A percentile compares a stretch with the other conserved stretches of the same genome.
These are phyloP conservation scores for Drusus annulatus DNA, from an alignment of 1,140 invertebrate species.

Conservation along the genomic window DNA sequence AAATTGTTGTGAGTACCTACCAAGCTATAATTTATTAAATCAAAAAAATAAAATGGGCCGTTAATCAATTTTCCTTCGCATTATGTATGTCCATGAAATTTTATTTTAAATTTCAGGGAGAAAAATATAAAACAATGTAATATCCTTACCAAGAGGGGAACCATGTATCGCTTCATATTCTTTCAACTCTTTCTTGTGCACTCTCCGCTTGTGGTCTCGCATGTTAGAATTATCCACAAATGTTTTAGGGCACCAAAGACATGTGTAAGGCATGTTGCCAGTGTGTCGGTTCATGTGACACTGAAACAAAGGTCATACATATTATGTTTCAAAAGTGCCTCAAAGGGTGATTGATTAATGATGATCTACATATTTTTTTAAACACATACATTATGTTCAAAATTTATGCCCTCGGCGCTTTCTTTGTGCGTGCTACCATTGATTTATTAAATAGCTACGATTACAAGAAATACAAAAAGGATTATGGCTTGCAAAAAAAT, in stretches of 20 bases:
- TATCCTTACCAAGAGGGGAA: slow-evolving; percentile 26
- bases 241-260: slow-evolving; percentile 53
- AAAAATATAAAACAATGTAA: neutral
- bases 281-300: slow-evolving; percentile 53
- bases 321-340: neutral
- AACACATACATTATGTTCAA: too few relatives aligned
- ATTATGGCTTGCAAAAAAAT: too few relatives aligned
- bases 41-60: neutral
- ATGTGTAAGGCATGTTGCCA: slow-evolving; percentile 49
- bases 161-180: slow-evolving; percentile 53
- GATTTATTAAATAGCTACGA: too few relatives aligned
- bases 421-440: too few relatives aligned
- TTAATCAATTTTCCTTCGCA: too few relatives aligned
- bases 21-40: too few relatives aligned
- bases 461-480: too few relatives aligned
- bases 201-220: slow-evolving; percentile 49
- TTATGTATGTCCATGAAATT: too few relatives aligned
- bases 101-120: neutral
- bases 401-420: too few relatives aligned
- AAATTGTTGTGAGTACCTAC: too few relatives aligned
- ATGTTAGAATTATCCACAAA: slow-evolving; percentile 55
- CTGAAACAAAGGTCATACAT: slow-evolving; percentile 37
- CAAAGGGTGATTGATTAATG: neutral
- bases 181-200: slow-evolving; percentile 51
- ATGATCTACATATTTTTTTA: too few relatives aligned